phyloP scores from a whole-genome alignment of 2,113 vertebrate species.

The Erythrocercus mccallii region DNA sequence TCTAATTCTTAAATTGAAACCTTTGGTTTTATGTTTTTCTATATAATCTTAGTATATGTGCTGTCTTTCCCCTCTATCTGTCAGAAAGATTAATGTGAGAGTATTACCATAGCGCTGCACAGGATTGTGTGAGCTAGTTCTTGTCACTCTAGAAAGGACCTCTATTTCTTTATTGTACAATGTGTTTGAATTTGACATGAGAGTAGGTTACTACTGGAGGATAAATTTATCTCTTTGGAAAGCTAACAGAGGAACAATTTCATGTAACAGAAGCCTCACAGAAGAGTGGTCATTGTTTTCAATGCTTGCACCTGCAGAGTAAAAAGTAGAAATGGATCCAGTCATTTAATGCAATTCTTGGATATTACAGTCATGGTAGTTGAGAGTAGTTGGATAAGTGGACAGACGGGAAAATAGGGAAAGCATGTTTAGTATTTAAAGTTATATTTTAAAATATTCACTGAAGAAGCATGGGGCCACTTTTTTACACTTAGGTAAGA shows the following conservation, averaged over 20 bases:
- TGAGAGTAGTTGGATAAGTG: not conserved
- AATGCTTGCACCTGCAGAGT: not conserved
- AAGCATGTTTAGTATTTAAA: not conserved
- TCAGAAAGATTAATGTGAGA: conserved; percentile 12
- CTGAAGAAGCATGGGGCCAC: not conserved
- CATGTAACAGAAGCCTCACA: not conserved
- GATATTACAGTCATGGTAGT: not conserved
- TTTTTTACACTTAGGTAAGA: not conserved
- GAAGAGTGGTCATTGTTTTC: not conserved
- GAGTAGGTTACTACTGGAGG: not conserved
- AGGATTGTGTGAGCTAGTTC: not conserved
- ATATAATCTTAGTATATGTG: not conserved
- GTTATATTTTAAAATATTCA: not conserved
- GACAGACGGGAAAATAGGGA: not conserved
- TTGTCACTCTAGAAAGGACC: not conserved
- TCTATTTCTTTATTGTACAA: not conserved
- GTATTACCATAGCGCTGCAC: not conserved
- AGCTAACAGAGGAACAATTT: not conserved
- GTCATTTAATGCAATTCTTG: not conserved
- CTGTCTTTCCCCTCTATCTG: not conserved
- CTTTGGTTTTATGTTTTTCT: not conserved
- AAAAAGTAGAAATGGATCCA: not conserved
- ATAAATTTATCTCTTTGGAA: not conserved
- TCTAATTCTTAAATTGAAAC: not conserved
- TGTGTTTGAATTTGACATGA: not conserved